Base-by-base conservation (phyloP, 92 coral and sea anemone genomes). In the Hydrozoanthus gracilis region DNA sequence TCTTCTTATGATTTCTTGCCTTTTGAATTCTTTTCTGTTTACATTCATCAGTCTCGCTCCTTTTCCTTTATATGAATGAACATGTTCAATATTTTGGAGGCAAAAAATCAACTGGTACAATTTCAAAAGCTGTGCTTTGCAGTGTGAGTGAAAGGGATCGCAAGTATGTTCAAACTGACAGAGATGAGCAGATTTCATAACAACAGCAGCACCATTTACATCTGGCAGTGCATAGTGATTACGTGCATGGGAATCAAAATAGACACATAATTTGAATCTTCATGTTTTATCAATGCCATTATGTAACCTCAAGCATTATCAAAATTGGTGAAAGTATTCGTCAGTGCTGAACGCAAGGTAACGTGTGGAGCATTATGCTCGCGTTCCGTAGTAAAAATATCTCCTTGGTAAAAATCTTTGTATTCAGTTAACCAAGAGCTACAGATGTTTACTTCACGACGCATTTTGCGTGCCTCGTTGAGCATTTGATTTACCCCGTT, bases 361-460 rank as follows among this genome's bases (percentile, higher is more conserved):
- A 86, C 39, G 51, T 89, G 82, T 82, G 90, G 90, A 88, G 86
- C 73, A 66, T 80, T 78, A 72, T 92, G 85, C 77, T 89, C 90
- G 44, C 75, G 75, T 51, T 92, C 92, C 16, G 44, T 51, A 82
- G 49, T 46, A 14, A n/a, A 51, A 44, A 92, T 71, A 11, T 51
- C 76, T 82, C 72, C 72, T 18, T 78, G 84, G 71, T 78, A 78
- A 67, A 78, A 78, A 17, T 9, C 4, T 55, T 48, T 54, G 20
- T 78, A 78, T 2, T 56, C 55, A 52, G 54, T n/a, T 0, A 78
- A 78, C 84, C 71, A 78, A 12, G 66, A 78, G 2, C 39, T 27
- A 27, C 39, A 27, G 39, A 27, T 27, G 39, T 27, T 27, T 27
- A 2, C 39, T 27, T 27, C 39, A 27, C 39, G 39, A 27, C 39